Conservation (phyloP, 35 echinoderm and acorn worm species). For the Holothuria glaberrima region DNA sequence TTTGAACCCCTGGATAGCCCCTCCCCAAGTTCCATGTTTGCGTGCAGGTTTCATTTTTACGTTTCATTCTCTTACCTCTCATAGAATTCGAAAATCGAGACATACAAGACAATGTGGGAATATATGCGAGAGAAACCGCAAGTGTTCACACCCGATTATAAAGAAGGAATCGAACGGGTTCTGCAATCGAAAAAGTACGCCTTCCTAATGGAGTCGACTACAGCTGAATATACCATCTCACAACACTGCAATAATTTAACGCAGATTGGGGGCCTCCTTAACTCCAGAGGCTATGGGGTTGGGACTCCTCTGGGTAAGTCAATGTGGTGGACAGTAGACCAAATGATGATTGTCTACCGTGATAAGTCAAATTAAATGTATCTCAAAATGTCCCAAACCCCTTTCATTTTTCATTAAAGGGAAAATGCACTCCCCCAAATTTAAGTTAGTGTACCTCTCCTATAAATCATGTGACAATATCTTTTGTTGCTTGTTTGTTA, state of each 20-base stretch:
- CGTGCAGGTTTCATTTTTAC: neutral
- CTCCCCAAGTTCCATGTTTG: neutral
- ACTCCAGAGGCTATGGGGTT: conserved; percentile 94
- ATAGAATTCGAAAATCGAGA: conserved; percentile 88
- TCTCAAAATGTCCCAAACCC: too few relatives aligned
- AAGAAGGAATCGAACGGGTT: conserved; percentile 76
- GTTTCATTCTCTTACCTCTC: neutral
- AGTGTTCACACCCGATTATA: conserved; percentile 75
- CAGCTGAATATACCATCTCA: conserved; percentile 79
- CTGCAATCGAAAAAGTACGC: conserved; percentile 83
- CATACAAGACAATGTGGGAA: conserved; percentile 90
- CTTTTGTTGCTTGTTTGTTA: too few relatives aligned
- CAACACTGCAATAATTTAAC: conserved; percentile 93
- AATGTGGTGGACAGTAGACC: too few relatives aligned
- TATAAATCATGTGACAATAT: too few relatives aligned
- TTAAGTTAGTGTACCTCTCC: too few relatives aligned
- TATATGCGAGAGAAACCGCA: conserved; percentile 79
- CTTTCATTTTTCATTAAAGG: too few relatives aligned
- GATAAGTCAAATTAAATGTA: too few relatives aligned
- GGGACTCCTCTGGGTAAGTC: conserved; percentile 89
- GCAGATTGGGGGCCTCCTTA: conserved; percentile 88
- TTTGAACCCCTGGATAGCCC: too few relatives aligned
- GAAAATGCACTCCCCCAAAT: too few relatives aligned
- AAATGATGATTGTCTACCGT: too few relatives aligned
- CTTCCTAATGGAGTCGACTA: conserved; percentile 93